Percentiles rank a stretch among this genome's conserved stretches.
phyloP scores from a whole-genome alignment of 2,113 vertebrate species.

The Gracilinanus agilis region DNA sequence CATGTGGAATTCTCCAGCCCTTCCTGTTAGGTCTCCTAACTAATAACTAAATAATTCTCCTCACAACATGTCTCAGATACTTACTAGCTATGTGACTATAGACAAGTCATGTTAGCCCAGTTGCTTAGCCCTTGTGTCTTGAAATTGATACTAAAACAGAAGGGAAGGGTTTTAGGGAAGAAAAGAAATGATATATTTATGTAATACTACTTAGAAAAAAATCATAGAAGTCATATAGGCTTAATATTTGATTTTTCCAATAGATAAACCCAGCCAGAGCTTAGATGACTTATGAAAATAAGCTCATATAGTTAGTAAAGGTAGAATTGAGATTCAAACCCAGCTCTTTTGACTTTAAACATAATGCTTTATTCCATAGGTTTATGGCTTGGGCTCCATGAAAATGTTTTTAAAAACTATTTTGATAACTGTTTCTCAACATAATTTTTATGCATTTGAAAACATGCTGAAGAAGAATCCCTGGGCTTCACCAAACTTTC shows the following conservation, averaged over 20 bases:
- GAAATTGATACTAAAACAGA: too few species aligned
- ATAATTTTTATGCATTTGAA: not conserved
- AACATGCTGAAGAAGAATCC: not conserved
- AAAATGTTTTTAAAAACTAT: not conserved
- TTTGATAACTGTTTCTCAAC: not conserved
- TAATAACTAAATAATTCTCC: too few species aligned
- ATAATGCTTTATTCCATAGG: accelerated
- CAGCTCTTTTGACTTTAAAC: not conserved
- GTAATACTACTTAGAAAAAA: not conserved
- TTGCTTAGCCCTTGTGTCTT: too few species aligned
- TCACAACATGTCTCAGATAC: too few species aligned
- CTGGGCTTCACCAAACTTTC: not conserved
- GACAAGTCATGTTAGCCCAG: too few species aligned
- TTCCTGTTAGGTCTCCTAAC: too few species aligned
- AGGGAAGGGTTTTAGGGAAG: too few species aligned
- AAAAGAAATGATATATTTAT: not conserved
- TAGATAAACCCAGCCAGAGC: not conserved
- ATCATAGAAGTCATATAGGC: not conserved
- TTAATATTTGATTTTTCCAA: not conserved
- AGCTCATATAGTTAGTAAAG: accelerated
- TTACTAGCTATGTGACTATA: too few species aligned
- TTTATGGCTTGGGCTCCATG: not conserved
- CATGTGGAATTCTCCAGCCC: too few species aligned
- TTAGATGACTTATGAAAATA: not conserved
- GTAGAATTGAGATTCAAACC: not conserved